Evolutionary conservation across 2,113 vertebrate species (phyloP).

Genomic region (Spea multiplicata): DNA sequence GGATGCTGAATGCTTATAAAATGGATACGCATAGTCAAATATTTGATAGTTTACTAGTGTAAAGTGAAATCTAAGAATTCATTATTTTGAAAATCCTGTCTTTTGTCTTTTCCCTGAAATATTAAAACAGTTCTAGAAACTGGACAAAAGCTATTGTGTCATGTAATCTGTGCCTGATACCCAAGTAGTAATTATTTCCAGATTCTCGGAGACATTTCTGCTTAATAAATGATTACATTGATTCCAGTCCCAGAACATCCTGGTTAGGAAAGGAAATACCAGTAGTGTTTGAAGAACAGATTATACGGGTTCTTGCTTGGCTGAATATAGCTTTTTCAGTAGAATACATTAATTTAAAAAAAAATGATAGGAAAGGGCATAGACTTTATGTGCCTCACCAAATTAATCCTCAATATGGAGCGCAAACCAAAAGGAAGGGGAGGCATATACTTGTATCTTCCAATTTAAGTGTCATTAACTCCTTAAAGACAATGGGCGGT

Average conservation of each 20-base stretch:
- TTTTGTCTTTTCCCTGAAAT: not conserved
- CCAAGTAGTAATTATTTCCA: conserved; percentile 63
- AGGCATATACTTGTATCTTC: too few species aligned
- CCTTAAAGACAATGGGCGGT: too few species aligned
- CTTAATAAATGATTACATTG: conserved; percentile 60
- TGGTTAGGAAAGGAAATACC: conserved; percentile 64
- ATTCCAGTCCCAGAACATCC: conserved; percentile 60
- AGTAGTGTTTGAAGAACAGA: conserved; percentile 62
- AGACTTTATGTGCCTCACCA: too few species aligned
- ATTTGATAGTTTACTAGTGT: too few species aligned
- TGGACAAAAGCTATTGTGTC: conserved; percentile 6
- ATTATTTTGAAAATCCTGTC: not conserved
- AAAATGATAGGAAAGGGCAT: too few species aligned
- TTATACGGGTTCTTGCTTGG: conserved; percentile 58
- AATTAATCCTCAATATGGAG: too few species aligned
- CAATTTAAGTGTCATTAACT: too few species aligned
- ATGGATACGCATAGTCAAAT: too few species aligned
- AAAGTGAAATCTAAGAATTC: too few species aligned
- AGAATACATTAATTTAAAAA: too few species aligned
- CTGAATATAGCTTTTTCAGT: conserved; percentile 51
- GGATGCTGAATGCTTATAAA: too few species aligned
- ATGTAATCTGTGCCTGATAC: conserved; percentile 57
- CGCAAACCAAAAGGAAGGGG: too few species aligned
- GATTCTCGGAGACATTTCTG: conserved; percentile 59
- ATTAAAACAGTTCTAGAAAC: not conserved